Evolutionary conservation across 1,140 invertebrate species (phyloP).

Genomic region (Saxidomus purpurata): DNA sequence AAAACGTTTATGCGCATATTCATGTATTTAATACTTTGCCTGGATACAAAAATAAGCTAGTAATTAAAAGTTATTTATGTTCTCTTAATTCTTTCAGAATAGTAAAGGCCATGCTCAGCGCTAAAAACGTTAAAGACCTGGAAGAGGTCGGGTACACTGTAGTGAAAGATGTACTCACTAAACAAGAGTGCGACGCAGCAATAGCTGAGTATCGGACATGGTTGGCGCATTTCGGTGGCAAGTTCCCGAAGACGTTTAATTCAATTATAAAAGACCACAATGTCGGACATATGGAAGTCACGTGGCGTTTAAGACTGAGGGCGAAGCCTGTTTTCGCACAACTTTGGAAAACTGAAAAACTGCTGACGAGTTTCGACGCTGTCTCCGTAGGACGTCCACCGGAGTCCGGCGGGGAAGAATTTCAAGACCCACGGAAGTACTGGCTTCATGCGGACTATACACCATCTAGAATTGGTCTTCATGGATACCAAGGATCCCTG

Average conservation of each 20-base stretch:
- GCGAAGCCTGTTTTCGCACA: constrained; percentile 66
- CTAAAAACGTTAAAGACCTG: constrained; percentile 30
- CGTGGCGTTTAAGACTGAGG: constrained; percentile 67
- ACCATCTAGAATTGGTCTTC: constrained; percentile 57
- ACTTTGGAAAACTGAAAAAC: constrained; percentile 65
- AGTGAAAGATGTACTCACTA: constrained; percentile 36
- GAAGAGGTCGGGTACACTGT: constrained; percentile 68
- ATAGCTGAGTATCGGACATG: constrained; percentile 60
- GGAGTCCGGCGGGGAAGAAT: constrained; percentile 60
- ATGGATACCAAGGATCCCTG: constrained; percentile 68
- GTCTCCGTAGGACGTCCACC: constrained; percentile 63
- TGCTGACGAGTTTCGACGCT: constrained; percentile 62
- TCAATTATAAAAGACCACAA: constrained; percentile 52
- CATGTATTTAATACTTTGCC: too few relatives aligned
- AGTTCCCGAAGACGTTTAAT: constrained; percentile 13
- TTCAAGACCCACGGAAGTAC: constrained; percentile 47
- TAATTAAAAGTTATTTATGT: too few relatives aligned
- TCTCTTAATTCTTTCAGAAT: too few relatives aligned
- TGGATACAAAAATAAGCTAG: too few relatives aligned
- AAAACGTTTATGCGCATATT: too few relatives aligned
- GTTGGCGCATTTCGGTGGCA: constrained; percentile 60
- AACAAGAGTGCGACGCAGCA: constrained; percentile 66
- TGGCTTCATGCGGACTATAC: constrained; percentile 68
- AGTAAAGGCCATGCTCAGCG: constrained; percentile 29
- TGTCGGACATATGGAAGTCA: constrained; percentile 65